phyloP scores from a whole-genome alignment of 2,797 vertebrate genomes.

The Lepilemur septentrionalis region DNA sequence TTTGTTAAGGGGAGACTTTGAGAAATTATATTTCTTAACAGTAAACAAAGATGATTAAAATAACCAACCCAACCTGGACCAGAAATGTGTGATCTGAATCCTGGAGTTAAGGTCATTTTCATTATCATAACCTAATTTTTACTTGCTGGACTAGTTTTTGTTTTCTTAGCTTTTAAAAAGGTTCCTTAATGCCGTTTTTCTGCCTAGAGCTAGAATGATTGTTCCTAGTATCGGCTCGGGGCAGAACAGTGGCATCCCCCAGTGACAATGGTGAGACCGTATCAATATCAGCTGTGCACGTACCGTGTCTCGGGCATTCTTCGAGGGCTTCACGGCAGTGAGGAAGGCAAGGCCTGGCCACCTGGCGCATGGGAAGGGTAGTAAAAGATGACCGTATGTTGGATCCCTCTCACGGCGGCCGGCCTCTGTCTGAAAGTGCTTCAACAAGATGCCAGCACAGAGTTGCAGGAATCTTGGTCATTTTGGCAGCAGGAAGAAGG shows the following conservation, averaged over 20 bases:
- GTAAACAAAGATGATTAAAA: conserved; percentile 55
- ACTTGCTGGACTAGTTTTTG: background rate
- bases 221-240: too few species aligned
- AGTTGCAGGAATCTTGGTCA: background rate
- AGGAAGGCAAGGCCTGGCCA: background rate
- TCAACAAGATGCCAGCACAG: background rate
- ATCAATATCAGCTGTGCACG: background rate
- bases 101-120: conserved; percentile 50
- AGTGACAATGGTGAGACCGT: background rate
- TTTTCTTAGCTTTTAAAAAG: background rate
- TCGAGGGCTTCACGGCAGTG: too few species aligned
- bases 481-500: background rate
- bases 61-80: conserved; percentile 54
- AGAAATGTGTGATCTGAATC: conserved; percentile 67
- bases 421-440: accelerated
- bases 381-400: too few species aligned
- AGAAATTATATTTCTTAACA: conserved; percentile 74
- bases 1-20: conserved; percentile 73
- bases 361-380: too few species aligned
- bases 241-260: too few species aligned
- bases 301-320: background rate
- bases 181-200: too few species aligned
- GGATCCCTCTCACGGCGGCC: background rate
- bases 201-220: background rate
- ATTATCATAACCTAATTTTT: conserved; percentile 49